A percentile compares a stretch with the other conserved stretches of the same genome.
These are phyloP conservation scores for Lipophrys pholis DNA, from an alignment of 2,113 vertebrate genomes.

Conservation along the genomic window DNA sequence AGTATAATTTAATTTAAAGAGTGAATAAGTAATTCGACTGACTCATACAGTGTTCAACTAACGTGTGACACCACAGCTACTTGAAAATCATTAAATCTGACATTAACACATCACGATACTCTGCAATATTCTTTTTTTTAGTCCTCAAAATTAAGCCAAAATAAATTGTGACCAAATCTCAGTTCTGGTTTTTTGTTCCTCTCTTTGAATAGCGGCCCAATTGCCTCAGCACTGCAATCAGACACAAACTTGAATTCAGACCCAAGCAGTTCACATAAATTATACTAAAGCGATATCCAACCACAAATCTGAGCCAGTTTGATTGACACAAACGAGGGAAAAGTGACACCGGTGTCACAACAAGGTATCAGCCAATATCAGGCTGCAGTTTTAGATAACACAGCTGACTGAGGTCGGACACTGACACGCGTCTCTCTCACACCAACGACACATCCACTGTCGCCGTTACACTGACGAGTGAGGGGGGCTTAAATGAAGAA, in stretches of 20 bases:
- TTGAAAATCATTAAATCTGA: too few relatives aligned
- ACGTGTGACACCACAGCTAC: too few relatives aligned
- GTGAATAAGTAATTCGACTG: too few relatives aligned
- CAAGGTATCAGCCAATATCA: constrained; percentile 29
- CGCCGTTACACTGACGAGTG: constrained; percentile 11
- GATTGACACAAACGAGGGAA: constrained; percentile 52
- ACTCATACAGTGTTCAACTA: too few relatives aligned
- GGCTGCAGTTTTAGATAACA: constrained; percentile 34
- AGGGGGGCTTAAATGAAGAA: neutral
- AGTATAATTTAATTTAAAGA: too few relatives aligned
- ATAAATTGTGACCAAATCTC: too few relatives aligned
- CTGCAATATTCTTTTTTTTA: too few relatives aligned
- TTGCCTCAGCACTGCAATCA: neutral
- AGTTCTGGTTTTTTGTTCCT: too few relatives aligned
- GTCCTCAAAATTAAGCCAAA: too few relatives aligned
- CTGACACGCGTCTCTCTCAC: constrained; percentile 21
- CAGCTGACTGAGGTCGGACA: constrained; percentile 50
- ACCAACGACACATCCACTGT: constrained; percentile 4
- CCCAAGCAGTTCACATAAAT: constrained; percentile 15
- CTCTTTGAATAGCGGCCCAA: too few relatives aligned
- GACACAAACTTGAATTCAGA: constrained; percentile 30
- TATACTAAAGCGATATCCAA: neutral
- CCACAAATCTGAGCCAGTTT: constrained; percentile 24
- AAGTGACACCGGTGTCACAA: constrained; percentile 44
- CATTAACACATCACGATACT: too few relatives aligned